Conservation (phyloP, 2,888 invertebrate genomes). For the Siphlonurus alternatus region DNA sequence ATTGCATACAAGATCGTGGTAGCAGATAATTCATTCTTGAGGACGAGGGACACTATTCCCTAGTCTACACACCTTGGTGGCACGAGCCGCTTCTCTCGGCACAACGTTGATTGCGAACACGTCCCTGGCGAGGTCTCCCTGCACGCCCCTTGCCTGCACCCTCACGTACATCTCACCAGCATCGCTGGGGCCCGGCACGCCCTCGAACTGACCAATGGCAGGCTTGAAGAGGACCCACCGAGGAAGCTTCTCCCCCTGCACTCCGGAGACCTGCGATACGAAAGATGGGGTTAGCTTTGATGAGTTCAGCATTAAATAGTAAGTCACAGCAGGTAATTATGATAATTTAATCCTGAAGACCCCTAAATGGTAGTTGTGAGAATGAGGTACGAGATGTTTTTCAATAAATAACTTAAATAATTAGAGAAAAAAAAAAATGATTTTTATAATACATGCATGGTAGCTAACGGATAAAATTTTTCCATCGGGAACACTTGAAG, state of each 20-base stretch:
- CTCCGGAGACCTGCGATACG: background rate
- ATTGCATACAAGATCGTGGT: too few relatives aligned
- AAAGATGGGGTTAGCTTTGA: too few relatives aligned
- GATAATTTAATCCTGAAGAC: background rate
- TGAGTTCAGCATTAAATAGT: too few relatives aligned
- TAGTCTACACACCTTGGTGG: too few relatives aligned
- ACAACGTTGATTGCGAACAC: slow-evolving; percentile 48
- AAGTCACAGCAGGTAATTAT: background rate
- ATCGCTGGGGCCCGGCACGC: slow-evolving; percentile 51
- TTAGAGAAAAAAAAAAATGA: too few relatives aligned
- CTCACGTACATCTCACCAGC: slow-evolving; percentile 46
- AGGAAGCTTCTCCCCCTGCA: slow-evolving; percentile 27
- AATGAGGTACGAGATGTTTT: background rate
- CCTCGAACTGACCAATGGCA: slow-evolving; percentile 49
- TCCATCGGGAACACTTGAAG: too few relatives aligned
- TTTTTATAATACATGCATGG: too few relatives aligned
- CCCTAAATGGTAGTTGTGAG: background rate
- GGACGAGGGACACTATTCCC: too few relatives aligned
- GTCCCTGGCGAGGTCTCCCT: slow-evolving; percentile 35
- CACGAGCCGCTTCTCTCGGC: too few relatives aligned
- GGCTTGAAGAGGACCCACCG: slow-evolving; percentile 56
- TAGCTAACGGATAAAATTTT: too few relatives aligned
- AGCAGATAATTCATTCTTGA: too few relatives aligned
- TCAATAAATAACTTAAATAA: too few relatives aligned
- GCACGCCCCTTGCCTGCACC: slow-evolving; percentile 33